Conservation (phyloP, 2,113 vertebrate genomes). For the Suricata suricatta region DNA sequence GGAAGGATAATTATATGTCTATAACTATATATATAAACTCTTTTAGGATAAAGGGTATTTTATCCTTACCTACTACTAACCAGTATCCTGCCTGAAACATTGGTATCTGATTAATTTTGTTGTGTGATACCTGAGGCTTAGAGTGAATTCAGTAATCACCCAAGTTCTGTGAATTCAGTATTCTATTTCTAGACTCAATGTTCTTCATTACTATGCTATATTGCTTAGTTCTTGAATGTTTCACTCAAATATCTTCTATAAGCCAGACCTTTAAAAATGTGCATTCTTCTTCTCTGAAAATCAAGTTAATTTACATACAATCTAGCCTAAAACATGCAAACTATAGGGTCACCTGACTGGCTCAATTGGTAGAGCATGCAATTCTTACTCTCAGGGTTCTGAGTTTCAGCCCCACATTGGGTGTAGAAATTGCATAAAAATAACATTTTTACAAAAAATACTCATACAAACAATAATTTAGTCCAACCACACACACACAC, state of each 20-base stretch:
- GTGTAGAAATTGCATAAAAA: background rate
- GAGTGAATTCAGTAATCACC: background rate
- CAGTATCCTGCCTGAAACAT: background rate
- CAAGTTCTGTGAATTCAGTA: background rate
- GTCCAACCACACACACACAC: background rate
- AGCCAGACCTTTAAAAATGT: background rate
- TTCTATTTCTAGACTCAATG: background rate
- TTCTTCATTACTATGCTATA: background rate
- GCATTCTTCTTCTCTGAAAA: background rate
- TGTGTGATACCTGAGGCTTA: background rate
- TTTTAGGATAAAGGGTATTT: background rate
- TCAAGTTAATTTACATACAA: background rate
- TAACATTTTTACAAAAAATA: background rate
- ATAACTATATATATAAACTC: background rate
- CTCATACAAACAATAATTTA: background rate
- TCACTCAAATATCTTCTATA: background rate
- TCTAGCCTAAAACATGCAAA: background rate
- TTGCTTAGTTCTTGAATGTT: background rate
- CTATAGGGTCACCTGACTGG: background rate
- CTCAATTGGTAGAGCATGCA: background rate
- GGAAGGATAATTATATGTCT: background rate
- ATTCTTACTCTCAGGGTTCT: background rate
- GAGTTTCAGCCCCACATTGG: background rate
- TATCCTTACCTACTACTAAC: background rate
- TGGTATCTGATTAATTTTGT: slow-evolving; percentile 22